These are phyloP conservation scores for Sinopyrophorus schimmeli DNA, from an alignment of 2,888 invertebrate species.

Conservation along the genomic window DNA sequence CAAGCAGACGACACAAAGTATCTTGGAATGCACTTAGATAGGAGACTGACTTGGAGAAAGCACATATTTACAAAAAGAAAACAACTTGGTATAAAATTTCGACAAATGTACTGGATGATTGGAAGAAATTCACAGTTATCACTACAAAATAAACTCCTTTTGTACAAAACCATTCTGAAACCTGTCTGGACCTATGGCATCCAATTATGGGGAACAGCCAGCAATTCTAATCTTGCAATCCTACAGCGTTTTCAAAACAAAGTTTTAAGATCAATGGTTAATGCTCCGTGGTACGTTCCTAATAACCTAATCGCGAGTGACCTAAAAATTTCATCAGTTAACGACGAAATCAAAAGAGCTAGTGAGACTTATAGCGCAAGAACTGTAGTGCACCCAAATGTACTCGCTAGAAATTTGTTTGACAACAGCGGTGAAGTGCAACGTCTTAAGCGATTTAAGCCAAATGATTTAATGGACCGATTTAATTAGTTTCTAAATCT, in stretches of 20 bases:
- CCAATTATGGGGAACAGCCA: conserved; percentile 15
- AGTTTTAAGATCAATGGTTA: conserved; percentile 9
- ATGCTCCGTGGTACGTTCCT: conserved; percentile 16
- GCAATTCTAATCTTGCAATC: conserved; percentile 16
- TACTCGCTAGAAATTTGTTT: conserved; percentile 17
- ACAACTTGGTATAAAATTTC: conserved; percentile 13
- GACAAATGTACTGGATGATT: conserved; percentile 15
- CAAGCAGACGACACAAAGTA: conserved; percentile 7
- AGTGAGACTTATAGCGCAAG: conserved; percentile 14
- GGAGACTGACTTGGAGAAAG: conserved; percentile 11
- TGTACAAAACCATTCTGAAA: conserved; percentile 12
- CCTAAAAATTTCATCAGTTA: conserved; percentile 9
- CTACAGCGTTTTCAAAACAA: conserved; percentile 16
- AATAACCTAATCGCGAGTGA: conserved; percentile 7
- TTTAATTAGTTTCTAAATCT: conserved; percentile 7
- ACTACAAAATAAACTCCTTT: conserved; percentile 17
- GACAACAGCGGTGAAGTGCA: conserved; percentile 12
- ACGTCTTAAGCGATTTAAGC: conserved; percentile 8
- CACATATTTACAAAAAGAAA: conserved; percentile 13
- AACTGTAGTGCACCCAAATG: conserved; percentile 13
- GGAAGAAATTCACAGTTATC: conserved; percentile 13
- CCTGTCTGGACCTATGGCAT: conserved; percentile 16
- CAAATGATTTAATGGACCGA: conserved; percentile 8
- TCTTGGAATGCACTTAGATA: conserved; percentile 12
- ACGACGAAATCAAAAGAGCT: conserved; percentile 3